These are phyloP conservation scores for Agrenia bidenticulata DNA, from an alignment of 2,888 invertebrate genomes.

Conservation along the genomic window DNA sequence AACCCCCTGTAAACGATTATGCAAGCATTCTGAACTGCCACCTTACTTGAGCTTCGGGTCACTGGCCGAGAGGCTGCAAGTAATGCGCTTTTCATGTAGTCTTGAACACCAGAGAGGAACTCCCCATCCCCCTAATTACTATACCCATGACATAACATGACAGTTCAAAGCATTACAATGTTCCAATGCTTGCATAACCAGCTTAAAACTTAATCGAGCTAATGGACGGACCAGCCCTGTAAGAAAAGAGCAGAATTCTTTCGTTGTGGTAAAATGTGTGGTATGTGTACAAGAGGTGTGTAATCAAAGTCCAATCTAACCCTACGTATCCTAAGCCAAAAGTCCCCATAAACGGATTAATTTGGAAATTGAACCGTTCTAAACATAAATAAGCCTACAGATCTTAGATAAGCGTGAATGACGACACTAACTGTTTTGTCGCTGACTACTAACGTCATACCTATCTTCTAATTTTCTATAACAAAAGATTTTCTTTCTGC, in stretches of 20 bases:
- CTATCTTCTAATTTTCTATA: too few relatives aligned
- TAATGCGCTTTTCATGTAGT: neutral
- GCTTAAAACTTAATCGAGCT: constrained; percentile 44
- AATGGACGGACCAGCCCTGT: constrained; percentile 51
- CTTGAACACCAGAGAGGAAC: neutral
- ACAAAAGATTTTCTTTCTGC: too few relatives aligned
- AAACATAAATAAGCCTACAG: too few relatives aligned
- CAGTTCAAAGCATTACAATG: constrained; percentile 12
- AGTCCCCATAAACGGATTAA: too few relatives aligned
- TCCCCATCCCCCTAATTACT: neutral
- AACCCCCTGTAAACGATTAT: constrained; percentile 53
- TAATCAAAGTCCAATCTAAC: constrained; percentile 2
- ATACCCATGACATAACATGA: constrained; percentile 4
- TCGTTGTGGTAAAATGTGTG: constrained; percentile 47
- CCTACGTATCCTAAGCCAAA: neutral
- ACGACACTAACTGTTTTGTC: too few relatives aligned
- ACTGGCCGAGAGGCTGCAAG: constrained; percentile 17
- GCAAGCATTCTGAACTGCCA: constrained; percentile 43
- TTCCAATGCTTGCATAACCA: constrained; percentile 53
- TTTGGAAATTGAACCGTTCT: too few relatives aligned
- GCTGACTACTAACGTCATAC: too few relatives aligned
- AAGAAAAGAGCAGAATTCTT: constrained; percentile 50
- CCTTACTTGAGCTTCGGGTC: constrained; percentile 22
- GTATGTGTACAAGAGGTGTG: constrained; percentile 25
- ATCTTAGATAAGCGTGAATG: too few relatives aligned